Evolutionary conservation across 2,888 invertebrate species (phyloP).

Genomic region (Cancer borealis): DNA sequence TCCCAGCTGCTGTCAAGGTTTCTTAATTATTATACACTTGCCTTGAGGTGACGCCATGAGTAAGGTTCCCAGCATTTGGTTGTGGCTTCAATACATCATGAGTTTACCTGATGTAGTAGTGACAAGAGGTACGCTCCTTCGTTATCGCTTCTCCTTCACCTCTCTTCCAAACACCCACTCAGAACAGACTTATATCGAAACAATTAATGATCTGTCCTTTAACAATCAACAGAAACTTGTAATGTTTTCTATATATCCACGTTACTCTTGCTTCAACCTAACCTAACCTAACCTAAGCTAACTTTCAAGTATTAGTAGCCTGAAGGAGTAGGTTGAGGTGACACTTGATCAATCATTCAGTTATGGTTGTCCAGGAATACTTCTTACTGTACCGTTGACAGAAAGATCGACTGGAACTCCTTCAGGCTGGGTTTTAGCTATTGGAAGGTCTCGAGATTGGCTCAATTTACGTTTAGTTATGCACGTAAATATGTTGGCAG

Average conservation of each 20-base stretch:
- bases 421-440: neutral
- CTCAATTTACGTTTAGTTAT: conserved; percentile 37
- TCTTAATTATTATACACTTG: neutral
- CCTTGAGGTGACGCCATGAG: neutral
- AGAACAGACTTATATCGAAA: neutral
- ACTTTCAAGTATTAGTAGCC: neutral
- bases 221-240: neutral
- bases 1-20: neutral
- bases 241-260: neutral
- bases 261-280: neutral
- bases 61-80: neutral
- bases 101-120: neutral
- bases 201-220: neutral
- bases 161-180: neutral
- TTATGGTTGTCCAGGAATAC: neutral
- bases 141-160: neutral
- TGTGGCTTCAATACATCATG: neutral
- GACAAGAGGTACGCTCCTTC: neutral
- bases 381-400: neutral
- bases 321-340: neutral
- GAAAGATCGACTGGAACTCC: neutral
- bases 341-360: neutral
- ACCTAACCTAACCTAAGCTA: too few species aligned
- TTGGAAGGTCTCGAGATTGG: neutral
- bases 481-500: conserved; percentile 3